These are phyloP conservation scores for Calliphora vomitoria DNA, from an alignment of 2,888 invertebrate genomes.

Conservation along the genomic window DNA sequence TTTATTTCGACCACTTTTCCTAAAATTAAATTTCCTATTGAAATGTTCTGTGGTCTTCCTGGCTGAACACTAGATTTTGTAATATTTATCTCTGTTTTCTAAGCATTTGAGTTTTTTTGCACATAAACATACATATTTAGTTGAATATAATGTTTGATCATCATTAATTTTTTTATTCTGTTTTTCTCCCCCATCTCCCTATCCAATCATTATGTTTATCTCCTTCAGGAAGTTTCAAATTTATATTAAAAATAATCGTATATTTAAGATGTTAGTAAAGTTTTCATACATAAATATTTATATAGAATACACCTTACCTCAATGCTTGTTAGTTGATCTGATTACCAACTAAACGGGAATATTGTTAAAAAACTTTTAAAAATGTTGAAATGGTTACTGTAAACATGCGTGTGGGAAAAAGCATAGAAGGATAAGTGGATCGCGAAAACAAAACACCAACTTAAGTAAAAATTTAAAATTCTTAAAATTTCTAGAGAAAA, in stretches of 20 bases:
- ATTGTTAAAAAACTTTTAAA: too few relatives aligned
- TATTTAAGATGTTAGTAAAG: conserved; percentile 35
- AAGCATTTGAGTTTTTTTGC: neutral
- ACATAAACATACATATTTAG: conserved; percentile 15
- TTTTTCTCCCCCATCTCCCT: neutral
- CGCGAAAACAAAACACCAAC: too few relatives aligned
- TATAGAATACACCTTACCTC: neutral
- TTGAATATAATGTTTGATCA: conserved; percentile 38
- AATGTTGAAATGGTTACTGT: too few relatives aligned
- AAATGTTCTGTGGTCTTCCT: neutral
- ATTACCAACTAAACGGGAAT: too few relatives aligned
- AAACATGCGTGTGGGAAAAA: too few relatives aligned
- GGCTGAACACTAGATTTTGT: neutral
- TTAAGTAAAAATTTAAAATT: too few relatives aligned
- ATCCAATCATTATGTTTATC: neutral
- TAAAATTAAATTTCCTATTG: neutral
- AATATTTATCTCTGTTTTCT: neutral
- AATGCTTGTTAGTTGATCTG: neutral
- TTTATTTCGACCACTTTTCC: too few relatives aligned
- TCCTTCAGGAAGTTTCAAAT: conserved; percentile 27
- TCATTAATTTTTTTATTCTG: conserved; percentile 21
- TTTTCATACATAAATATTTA: conserved; percentile 10
- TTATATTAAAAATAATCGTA: conserved; percentile 33
- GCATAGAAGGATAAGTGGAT: too few relatives aligned
- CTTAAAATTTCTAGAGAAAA: too few relatives aligned